Base-by-base conservation (phyloP, 2,113 vertebrate species). In the Orcinus orca region DNA sequence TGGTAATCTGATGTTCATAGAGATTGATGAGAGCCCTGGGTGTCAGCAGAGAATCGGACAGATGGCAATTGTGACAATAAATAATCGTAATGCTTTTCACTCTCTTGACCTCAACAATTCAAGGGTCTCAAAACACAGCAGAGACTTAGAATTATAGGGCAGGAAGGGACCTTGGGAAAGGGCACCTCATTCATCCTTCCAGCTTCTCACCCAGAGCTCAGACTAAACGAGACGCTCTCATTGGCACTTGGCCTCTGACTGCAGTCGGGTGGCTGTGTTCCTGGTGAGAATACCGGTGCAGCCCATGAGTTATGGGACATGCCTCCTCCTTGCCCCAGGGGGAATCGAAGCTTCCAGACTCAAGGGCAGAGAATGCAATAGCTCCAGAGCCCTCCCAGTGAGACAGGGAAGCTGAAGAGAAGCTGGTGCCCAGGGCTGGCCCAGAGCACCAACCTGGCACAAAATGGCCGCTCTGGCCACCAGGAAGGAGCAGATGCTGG, bases 41-140 rank as follows among this genome's bases (percentile, higher is more conserved):
- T 93, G 80, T 82, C 95, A 71, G 88, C 65, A 38, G 84, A 94
- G 82, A 96, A 89, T 53, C 91, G 60, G 86, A 94, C 95, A 79
- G 96, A 97, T 93, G 79, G 93, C 74, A 31, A 58, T 77, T 79
- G 79, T 36, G 91, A 96, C 93, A 36, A 81, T 92, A 97, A 97
- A 92, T 96, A 94, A 96, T 77, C 36, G 3, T 53, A 67, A 94
- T 80, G 85, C 50, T 88, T 93, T 95, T 71, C 79, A 47, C 68
- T 97, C 65, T 67, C 62, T 38, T 84, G 89, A 94, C 95, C 88
- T 96, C 53, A 21, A 94, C 88, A 88, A 82, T 70, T 63, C 65
- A 71, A 93, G 58, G 85, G 84, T 93, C 94, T 96, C 92, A 96
- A 96, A 97, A 95, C 63, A 71, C 84, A 92, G 68, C 68, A 90